Percentiles rank a stretch among this genome's conserved stretches.
Conservation (phyloP, 2,113 vertebrate species). For the Arenaria interpres region DNA sequence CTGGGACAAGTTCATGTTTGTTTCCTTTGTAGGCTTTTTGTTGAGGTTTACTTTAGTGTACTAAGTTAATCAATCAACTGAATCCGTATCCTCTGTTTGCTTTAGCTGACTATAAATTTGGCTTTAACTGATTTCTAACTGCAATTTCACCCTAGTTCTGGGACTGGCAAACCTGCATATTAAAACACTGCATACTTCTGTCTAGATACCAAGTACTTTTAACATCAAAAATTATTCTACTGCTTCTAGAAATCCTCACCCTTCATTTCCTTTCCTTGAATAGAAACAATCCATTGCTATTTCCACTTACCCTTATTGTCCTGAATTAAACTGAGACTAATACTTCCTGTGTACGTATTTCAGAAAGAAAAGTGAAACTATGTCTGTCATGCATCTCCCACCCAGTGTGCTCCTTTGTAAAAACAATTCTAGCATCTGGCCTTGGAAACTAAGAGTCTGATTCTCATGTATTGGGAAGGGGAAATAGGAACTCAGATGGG, state of each 20-base stretch:
- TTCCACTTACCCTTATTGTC: not conserved
- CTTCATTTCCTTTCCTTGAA: not conserved
- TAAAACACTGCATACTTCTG: not conserved
- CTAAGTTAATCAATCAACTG: slow-evolving; percentile 22
- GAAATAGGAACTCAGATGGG: not conserved
- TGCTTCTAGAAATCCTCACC: not conserved
- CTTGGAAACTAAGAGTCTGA: not conserved
- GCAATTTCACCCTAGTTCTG: not conserved
- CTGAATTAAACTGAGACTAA: not conserved
- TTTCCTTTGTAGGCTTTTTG: slow-evolving; percentile 44
- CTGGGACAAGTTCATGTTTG: slow-evolving; percentile 46
- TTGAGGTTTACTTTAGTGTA: slow-evolving; percentile 12
- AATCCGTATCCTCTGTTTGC: not conserved
- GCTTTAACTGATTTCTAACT: not conserved
- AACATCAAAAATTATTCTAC: not conserved
- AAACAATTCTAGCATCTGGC: not conserved
- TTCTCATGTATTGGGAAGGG: not conserved
- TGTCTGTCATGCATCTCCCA: not conserved
- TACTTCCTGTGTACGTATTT: not conserved
- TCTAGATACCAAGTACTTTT: not conserved
- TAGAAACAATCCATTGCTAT: not conserved
- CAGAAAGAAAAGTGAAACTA: not conserved
- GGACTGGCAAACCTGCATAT: not conserved
- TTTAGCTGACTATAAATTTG: not conserved
- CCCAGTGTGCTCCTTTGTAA: not conserved